Base-by-base conservation (phyloP, 2,797 vertebrate genomes). In the Peromyscus melanophrys region DNA sequence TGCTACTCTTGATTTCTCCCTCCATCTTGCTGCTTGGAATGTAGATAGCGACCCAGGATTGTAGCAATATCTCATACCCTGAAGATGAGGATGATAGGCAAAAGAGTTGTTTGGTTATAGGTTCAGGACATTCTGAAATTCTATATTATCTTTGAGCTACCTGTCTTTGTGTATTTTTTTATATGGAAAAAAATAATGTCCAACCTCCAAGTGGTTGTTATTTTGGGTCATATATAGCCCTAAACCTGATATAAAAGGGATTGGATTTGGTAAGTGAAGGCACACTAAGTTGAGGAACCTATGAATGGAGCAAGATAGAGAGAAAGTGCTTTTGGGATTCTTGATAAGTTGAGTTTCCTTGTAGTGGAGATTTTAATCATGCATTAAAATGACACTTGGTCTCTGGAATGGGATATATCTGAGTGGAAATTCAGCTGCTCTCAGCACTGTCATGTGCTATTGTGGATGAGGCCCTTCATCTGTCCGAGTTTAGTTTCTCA, bases 351-450 rank as follows among this genome's bases (percentile, higher is more conserved):
- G 86, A 25, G 4, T 52, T 86, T 93, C 85, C 46, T 14, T 94
- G 13, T 34, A 40, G 43, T 92, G 43, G 17, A 83, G 46, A 83
- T 21, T 40, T 37, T 77, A 95, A 67, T 55, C 2, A 52, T 83
- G 49, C 37, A 40, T 55, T 55, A 27, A 88, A 91, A 71, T 76
- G 31, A 88, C 31, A 57, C 5, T 43, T 17, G 52, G 52, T 31
- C 6, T 82, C 93, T 88, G 55, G 67, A 73, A 63, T 69, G 5
- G 78, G 52, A 49, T 43, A 93, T n/a, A 67, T 11, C 21, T 67
- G 11, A 91, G 13, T 17, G 93, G 73, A 96, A 91, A 90, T 87
- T 82, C 75, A 95, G 1, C 37, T 78, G 59, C 25, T 93, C 27
- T 23, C 23, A 92, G 43, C 84, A 19, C 83, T 23, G 77, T 73